Conservation (phyloP, 2,888 invertebrate species). For the Tethea ocularis region DNA sequence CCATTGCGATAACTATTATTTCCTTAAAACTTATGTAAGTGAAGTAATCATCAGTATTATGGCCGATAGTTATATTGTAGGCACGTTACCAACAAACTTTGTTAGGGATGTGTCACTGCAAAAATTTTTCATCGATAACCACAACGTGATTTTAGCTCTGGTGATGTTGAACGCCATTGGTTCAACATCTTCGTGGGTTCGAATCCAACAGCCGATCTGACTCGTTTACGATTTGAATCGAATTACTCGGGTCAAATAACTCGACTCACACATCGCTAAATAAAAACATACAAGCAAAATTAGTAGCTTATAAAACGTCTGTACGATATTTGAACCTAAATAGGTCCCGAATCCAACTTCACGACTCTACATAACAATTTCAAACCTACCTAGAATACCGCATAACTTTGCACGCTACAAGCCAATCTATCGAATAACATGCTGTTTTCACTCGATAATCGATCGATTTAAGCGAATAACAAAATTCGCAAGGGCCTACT, state of each 20-base stretch:
- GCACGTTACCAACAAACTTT: not conserved
- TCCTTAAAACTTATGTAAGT: slow-evolving; percentile 6
- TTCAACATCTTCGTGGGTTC: too few relatives aligned
- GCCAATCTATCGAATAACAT: slow-evolving; percentile 11
- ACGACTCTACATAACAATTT: too few relatives aligned
- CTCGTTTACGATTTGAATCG: too few relatives aligned
- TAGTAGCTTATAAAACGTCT: too few relatives aligned
- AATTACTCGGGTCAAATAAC: too few relatives aligned
- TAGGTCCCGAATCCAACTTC: too few relatives aligned
- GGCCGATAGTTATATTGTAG: not conserved
- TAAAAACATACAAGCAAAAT: too few relatives aligned
- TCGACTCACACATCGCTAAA: too few relatives aligned
- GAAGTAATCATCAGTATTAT: not conserved
- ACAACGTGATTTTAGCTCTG: too few relatives aligned
- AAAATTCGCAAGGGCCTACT: slow-evolving; percentile 46
- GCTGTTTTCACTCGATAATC: slow-evolving; percentile 8
- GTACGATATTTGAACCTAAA: too few relatives aligned
- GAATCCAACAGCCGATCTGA: too few relatives aligned
- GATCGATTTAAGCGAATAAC: slow-evolving; percentile 9
- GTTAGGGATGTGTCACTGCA: not conserved
- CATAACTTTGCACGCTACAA: slow-evolving; percentile 8
- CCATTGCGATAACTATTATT: slow-evolving; percentile 17
- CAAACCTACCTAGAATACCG: slow-evolving; percentile 8
- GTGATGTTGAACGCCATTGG: too few relatives aligned
- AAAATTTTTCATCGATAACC: not conserved